Evolutionary conservation across 2,113 vertebrate species (phyloP), one percentile per base, ranked within the genome.

Genomic region (Sula dactylatra): DNA sequence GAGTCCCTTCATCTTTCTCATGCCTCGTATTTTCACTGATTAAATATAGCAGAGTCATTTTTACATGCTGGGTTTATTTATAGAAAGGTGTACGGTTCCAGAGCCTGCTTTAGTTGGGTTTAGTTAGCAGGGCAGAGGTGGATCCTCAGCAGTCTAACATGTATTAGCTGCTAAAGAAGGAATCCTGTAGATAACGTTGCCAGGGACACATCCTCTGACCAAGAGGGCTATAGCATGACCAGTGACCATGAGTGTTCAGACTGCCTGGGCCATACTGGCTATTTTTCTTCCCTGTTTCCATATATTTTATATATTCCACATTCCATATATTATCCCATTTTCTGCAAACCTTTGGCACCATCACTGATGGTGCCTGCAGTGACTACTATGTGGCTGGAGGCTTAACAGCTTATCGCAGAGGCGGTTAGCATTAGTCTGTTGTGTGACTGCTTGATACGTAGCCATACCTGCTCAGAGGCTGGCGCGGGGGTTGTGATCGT

Each of bases 31-130:
- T 83, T 86, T 27, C 86, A 58, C 42, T 36, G 62, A 50, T 93
- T 88, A 94, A 95, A 93, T 97, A 90, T 94, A 95, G 96, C 79
- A 71, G 91, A 65, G 93, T 82, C 32, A 70, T 72, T 97, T 93
- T 76, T 70, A 45, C 3, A 0, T 25, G 29, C 82, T 62, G 83
- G 42, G 55, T 40, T 83, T 97, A 97, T 97, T 97, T 97, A 77
- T 97, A 88, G 97, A 36, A 62, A 36, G 88, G 83, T 82, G 89
- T 42, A 82, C 25, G 14, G 71, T 40, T 80, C 61, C 93, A 42
- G 92, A 72, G 84, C 61, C 77, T 19, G 64, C 88, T 66, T 49
- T 25, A n/a, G 76, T 10, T 76, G 85, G 87, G 77, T 66, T 49
- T 25, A 38, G 76, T 10, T 76, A 90, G 90, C 81, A 32, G 84